Percentiles rank a stretch among this genome's conserved stretches.
Evolutionary conservation across 2,113 vertebrate species (phyloP).

Genomic region (Myanophis thanlyinensis): DNA sequence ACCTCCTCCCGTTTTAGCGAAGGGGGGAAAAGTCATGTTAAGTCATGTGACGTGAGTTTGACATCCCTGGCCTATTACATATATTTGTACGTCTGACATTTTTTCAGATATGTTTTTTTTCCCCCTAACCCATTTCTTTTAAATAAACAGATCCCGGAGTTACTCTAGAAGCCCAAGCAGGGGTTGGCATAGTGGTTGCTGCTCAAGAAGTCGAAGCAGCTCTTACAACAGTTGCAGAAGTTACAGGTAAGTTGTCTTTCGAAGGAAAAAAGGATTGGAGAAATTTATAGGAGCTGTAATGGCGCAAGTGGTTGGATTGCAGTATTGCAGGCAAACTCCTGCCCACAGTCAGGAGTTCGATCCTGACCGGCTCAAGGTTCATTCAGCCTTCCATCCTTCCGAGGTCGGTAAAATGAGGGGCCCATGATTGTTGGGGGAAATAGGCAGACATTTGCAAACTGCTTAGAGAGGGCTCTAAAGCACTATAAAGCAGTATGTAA

Average conservation of each 20-base stretch:
- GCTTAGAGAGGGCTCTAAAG: not conserved
- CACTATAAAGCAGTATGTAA: not conserved
- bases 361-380: not conserved
- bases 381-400: not conserved
- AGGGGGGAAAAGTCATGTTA: no score
- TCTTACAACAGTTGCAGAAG: slow-evolving; percentile 87
- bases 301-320: not conserved
- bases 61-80: no score
- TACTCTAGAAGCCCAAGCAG: slow-evolving; percentile 86
- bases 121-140: not conserved
- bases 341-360: not conserved
- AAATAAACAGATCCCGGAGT: slow-evolving; percentile 75
- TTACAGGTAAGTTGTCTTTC: slow-evolving; percentile 67
- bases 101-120: not conserved
- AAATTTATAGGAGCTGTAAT: not conserved
- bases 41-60: no score
- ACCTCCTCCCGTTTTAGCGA: no score
- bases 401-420: not conserved
- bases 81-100: no score
- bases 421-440: not conserved
- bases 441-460: not conserved
- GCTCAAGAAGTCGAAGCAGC: slow-evolving; percentile 82
- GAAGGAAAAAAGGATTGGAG: not conserved
- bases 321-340: not conserved
- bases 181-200: slow-evolving; percentile 78